Base-by-base conservation (phyloP, 2,113 vertebrate genomes). In the Rhynchomys soricoides region DNA sequence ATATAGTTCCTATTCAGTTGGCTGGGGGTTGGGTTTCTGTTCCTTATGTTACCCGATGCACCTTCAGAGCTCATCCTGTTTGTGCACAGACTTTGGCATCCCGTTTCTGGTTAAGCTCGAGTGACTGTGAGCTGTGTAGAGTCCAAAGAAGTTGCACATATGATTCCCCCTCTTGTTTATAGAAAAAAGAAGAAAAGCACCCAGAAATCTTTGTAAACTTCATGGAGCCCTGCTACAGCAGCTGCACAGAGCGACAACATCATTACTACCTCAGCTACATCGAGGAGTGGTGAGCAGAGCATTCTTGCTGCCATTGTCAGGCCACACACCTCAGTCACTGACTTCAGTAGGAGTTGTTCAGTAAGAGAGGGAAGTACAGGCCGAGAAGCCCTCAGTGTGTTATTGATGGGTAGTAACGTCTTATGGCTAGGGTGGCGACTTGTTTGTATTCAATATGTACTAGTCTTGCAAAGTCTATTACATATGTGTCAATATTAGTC, bases 101-200 rank as follows among this genome's bases (percentile, higher is more conserved):
- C 31, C 64, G 59, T 71, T 86, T 88, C 90, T 93, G 68, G 22
- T 92, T 19, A 57, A 94, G 62, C 15, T 34, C 40, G 70, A 89
- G 48, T 45, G 45, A 1, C 22, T 19, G 2, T 87, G 29, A 55
- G 16, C 82, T 89, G 5, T 4, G n/a, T 89, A 81, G 57, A 96
- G 71, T 3, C 0, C 15, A 75, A 78, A n/a, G 74, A 86, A 78
- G 21, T 13, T 9, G 1, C 57, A 31, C 66, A 12, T 91, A 21
- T 74, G 12, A 17, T 7, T 43, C 37, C 45, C 90, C 74, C 89
- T 95, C 96, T 87, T 52, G 0, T 1, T 37, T 97, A 19, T 97
- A 99, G 99, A 99, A 99, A 98, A 99, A 99, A 89, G 99, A 99
- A 43, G 99, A 99, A 50, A 99, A 99, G 93, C 93, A 98, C 82